Percentiles rank a stretch among this genome's conserved stretches.
Evolutionary conservation across 1,140 invertebrate species (phyloP).

Genomic region (Argopecten irradians): DNA sequence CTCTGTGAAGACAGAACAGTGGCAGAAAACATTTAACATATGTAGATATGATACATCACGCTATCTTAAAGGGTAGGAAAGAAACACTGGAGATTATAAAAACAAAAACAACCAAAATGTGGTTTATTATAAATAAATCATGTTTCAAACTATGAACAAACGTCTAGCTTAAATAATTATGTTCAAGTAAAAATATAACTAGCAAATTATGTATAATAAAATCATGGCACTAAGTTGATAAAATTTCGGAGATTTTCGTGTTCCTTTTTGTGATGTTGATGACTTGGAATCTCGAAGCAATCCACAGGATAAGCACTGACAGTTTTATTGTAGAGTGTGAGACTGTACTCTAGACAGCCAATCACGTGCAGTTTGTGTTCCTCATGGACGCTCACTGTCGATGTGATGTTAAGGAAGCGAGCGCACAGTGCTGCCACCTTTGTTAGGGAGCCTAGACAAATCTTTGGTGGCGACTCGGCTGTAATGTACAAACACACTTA

Average conservation of each 20-base stretch:
- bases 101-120: no score
- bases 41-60: no score
- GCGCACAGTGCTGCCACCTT: conserved; percentile 65
- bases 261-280: conserved; percentile 52
- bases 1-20: no score
- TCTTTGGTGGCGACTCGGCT: conserved; percentile 55
- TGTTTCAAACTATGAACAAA: no score
- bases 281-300: conserved; percentile 68
- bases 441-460: conserved; percentile 62
- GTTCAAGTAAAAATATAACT: no score
- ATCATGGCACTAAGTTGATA: conserved; percentile 65
- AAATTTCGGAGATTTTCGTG: conserved; percentile 41
- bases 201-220: no score
- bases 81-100: no score
- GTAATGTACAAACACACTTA: not conserved
- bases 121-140: no score
- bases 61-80: no score
- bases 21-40: no score
- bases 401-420: conserved; percentile 64
- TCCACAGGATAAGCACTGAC: conserved; percentile 67
- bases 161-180: no score
- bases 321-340: conserved; percentile 67
- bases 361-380: conserved; percentile 64
- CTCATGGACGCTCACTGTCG: conserved; percentile 59
- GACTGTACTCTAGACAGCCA: conserved; percentile 63